phyloP scores from a whole-genome alignment of 2,888 invertebrate species.

The Latheticus oryzae region DNA sequence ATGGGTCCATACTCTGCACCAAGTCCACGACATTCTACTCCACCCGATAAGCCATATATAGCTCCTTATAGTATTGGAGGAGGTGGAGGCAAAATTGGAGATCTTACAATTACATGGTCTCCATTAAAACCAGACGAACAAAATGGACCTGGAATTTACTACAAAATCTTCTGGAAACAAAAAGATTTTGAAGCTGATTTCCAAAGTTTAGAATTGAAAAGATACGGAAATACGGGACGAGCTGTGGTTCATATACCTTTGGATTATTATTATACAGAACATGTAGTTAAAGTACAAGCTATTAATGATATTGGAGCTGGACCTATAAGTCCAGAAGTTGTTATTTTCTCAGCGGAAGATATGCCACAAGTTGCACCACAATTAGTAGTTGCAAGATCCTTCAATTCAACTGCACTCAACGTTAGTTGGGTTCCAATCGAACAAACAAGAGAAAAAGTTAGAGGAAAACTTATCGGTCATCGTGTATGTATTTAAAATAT shows the following conservation, averaged over 20 bases:
- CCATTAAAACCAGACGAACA: slow-evolving; percentile 82
- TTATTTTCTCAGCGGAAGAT: slow-evolving; percentile 89
- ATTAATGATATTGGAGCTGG: slow-evolving; percentile 84
- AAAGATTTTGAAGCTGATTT: slow-evolving; percentile 80
- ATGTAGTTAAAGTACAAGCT: slow-evolving; percentile 86
- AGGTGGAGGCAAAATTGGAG: slow-evolving; percentile 96
- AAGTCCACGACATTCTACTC: slow-evolving; percentile 88
- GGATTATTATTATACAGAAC: slow-evolving; percentile 83
- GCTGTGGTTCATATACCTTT: slow-evolving; percentile 81
- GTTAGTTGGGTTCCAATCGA: slow-evolving; percentile 92
- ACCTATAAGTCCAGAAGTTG: slow-evolving; percentile 80
- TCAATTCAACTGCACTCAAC: slow-evolving; percentile 92
- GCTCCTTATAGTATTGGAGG: slow-evolving; percentile 87
- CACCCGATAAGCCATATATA: slow-evolving; percentile 81
- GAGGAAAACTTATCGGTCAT: slow-evolving; percentile 92
- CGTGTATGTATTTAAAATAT: slow-evolving; percentile 69
- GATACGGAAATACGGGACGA: slow-evolving; percentile 80
- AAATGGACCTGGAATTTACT: slow-evolving; percentile 90
- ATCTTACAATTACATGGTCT: slow-evolving; percentile 91
- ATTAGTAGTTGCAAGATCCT: slow-evolving; percentile 80
- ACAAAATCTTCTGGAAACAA: slow-evolving; percentile 89
- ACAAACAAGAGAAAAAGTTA: slow-evolving; percentile 83
- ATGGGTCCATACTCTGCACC: slow-evolving; percentile 84
- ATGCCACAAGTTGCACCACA: slow-evolving; percentile 94
- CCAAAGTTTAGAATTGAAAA: slow-evolving; percentile 76